Base-by-base conservation (phyloP, 1,140 invertebrate species). In the Aphaenogaster floridana region DNA sequence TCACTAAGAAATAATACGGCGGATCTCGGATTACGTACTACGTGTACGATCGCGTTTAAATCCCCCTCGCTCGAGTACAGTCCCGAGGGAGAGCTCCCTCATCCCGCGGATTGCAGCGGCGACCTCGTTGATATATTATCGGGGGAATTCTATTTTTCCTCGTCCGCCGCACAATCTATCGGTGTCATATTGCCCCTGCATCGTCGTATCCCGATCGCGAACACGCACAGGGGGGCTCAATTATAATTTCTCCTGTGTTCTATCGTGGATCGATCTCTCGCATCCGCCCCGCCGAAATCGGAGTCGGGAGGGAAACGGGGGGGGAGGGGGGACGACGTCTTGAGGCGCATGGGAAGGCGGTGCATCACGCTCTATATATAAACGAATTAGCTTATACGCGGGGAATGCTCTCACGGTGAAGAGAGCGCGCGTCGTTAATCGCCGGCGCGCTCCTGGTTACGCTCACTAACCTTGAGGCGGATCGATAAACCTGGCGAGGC, bases 391-490 rank as follows among this genome's bases (percentile, higher is more conserved):
- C 69, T 76, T 76, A 76, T 39, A 50, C 69, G 13, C 42, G 54
- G 15, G 9, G 13, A 77, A 54, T 3, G 36, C 13, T 68, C 39
- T 21, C 39, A 13, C 9, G 39, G 42, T 9, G 39, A 42, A 11
- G 36, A 34, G 52, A 36, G 28, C 34, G 39, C 48, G 15, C 3
- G 39, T 59, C 9, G 7, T 59, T 59, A 61, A 72, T 83, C 42
- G 17, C 39, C 52, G 52, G 80, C 42, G 80, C 54, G 34, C n/a
- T 52, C 36, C 11, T 76, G 9, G 17, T 78, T 21, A 48, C 59
- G 13, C 42, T 84, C 28, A 28, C 80, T 84, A 84, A 84, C 80
- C 80, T 84, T 84, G 80, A 84, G n/a, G 54, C n/a, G 54, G 63
- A 84, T 84, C 80, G 69, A 84, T 84, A 84, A 21, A 42, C 36